Evolutionary conservation across 2,888 invertebrate species (phyloP).

Genomic region (Alentia gelatinosa): DNA sequence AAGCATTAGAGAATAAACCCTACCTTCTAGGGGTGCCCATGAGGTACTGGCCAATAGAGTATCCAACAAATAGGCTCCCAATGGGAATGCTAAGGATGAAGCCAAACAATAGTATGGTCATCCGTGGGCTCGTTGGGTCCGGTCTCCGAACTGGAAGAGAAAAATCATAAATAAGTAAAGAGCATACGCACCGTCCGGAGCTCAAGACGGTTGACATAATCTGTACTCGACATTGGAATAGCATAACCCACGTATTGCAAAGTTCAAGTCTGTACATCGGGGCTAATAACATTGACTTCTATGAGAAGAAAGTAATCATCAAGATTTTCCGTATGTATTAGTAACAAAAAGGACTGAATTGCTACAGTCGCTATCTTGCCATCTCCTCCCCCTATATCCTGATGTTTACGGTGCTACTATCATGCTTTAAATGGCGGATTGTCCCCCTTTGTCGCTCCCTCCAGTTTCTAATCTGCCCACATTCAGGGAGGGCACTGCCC

Average conservation of each 20-base stretch:
- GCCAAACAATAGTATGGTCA: constrained; percentile 41
- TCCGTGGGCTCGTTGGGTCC: constrained; percentile 46
- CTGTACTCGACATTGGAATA: not conserved
- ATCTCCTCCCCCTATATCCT: no score
- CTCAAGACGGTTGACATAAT: not conserved
- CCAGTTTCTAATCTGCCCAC: no score
- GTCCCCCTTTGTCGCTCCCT: no score
- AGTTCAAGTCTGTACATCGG: not conserved
- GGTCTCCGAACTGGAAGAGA: constrained; percentile 44
- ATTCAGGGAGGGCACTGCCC: no score
- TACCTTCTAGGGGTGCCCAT: constrained; percentile 38
- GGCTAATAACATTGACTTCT: not conserved
- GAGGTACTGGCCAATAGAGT: constrained; percentile 60
- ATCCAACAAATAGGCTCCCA: constrained; percentile 61
- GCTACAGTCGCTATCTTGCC: no score
- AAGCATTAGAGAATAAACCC: no score
- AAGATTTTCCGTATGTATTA: not conserved
- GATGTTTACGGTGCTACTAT: no score
- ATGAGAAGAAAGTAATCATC: not conserved
- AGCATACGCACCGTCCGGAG: not conserved
- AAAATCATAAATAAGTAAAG: not conserved
- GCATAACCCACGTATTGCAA: not conserved
- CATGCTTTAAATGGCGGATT: no score
- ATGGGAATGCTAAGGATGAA: constrained; percentile 62
- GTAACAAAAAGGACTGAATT: no score